Evolutionary conservation across 2,888 invertebrate genomes (phyloP).

Genomic region (Galerucella pusilla): DNA sequence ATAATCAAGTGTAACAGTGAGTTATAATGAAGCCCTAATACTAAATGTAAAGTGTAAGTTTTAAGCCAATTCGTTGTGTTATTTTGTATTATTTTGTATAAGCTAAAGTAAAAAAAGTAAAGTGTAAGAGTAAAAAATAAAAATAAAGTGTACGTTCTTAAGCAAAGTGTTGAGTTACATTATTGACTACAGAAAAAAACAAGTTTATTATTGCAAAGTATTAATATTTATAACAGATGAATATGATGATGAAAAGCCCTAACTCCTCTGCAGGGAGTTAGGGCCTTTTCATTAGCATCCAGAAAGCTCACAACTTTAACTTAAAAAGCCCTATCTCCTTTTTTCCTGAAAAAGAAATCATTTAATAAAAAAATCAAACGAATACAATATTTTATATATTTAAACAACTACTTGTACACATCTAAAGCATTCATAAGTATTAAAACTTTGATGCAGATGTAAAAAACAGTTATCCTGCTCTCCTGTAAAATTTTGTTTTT

Average conservation of each 20-base stretch:
- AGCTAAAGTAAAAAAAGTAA: too few relatives aligned
- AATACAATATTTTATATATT: background rate
- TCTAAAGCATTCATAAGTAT: background rate
- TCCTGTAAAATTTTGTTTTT: conserved; percentile 5
- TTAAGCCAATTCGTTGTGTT: too few relatives aligned
- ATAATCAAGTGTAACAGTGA: background rate
- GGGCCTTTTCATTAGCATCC: background rate
- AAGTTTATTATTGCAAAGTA: too few relatives aligned
- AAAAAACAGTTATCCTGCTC: background rate
- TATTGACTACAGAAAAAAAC: too few relatives aligned
- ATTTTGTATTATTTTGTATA: too few relatives aligned
- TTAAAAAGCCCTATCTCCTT: background rate
- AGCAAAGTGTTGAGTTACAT: too few relatives aligned
- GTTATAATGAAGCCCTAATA: background rate
- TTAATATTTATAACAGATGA: too few relatives aligned
- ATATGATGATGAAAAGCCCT: too few relatives aligned
- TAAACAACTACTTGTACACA: background rate
- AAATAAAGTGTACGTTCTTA: too few relatives aligned
- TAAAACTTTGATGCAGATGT: conserved; percentile 1
- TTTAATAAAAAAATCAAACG: background rate
- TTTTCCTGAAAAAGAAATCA: background rate
- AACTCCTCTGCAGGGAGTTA: background rate
- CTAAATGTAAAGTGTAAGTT: too few relatives aligned
- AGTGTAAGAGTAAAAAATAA: too few relatives aligned
- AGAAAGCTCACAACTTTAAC: background rate